Evolutionary conservation across 2,797 vertebrate species (phyloP).

Genomic region (Mastacembelus armatus): DNA sequence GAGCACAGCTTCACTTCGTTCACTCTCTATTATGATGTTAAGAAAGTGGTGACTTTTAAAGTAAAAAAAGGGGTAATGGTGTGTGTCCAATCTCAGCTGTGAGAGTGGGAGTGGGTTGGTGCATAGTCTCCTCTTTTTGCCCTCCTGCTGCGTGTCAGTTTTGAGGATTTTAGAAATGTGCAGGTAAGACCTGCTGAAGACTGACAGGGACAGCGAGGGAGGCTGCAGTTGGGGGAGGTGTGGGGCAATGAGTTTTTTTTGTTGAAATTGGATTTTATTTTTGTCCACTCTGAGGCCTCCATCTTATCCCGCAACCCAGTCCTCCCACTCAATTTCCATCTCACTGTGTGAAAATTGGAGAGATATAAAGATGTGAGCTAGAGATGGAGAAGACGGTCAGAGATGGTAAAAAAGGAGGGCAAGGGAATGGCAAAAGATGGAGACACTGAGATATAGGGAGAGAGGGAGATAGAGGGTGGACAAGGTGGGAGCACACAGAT

Average conservation of each 20-base stretch:
- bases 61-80: conserved; percentile 39
- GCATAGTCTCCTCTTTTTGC: conserved; percentile 18
- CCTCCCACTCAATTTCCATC: conserved; percentile 84
- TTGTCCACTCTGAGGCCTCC: conserved; percentile 78
- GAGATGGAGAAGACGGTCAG: conserved; percentile 70
- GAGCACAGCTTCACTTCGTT: conserved; percentile 10
- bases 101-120: conserved; percentile 35
- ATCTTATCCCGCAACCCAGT: conserved; percentile 81
- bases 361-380: conserved; percentile 82
- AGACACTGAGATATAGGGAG: conserved; percentile 64
- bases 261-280: conserved; percentile 83
- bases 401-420: conserved; percentile 66
- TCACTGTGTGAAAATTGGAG: conserved; percentile 80
- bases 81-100: conserved; percentile 55
- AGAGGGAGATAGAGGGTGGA: conserved; percentile 64
- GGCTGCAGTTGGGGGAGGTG: conserved; percentile 19
- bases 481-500: conserved; percentile 71
- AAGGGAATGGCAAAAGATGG: conserved; percentile 62
- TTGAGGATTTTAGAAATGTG: conserved; percentile 68
- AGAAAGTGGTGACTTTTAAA: conserved; percentile 49
- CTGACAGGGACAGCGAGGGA: conserved; percentile 21
- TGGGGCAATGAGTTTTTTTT: conserved; percentile 31
- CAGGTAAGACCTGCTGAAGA: conserved; percentile 46
- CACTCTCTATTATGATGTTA: conserved; percentile 37
- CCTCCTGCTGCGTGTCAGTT: conserved; percentile 49